Evolutionary conservation across 2,113 vertebrate species (phyloP).

Genomic region (Clarias magur): DNA sequence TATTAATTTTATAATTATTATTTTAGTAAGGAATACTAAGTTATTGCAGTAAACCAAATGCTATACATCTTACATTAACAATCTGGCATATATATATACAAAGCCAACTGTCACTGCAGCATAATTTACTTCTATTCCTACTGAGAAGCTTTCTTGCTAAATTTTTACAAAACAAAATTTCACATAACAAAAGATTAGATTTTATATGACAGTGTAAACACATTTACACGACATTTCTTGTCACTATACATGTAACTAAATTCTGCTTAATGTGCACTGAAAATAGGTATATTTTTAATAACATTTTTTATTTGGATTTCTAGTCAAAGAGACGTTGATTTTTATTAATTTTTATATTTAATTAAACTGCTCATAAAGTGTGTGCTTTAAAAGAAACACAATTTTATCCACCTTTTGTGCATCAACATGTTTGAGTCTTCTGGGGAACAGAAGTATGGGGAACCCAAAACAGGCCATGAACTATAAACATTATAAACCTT

Average conservation of each 20-base stretch:
- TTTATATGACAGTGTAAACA: background rate
- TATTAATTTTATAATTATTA: background rate
- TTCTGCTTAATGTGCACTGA: background rate
- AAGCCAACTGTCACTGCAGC: background rate
- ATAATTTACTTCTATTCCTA: background rate
- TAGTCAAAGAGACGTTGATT: background rate
- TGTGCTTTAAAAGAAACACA: background rate
- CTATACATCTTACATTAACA: background rate
- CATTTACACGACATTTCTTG: background rate
- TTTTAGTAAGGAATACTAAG: background rate
- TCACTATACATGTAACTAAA: background rate
- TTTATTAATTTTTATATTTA: background rate
- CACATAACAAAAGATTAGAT: too few species aligned
- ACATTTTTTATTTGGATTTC: background rate
- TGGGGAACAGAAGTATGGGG: background rate
- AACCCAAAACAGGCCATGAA: background rate
- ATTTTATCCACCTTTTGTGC: background rate
- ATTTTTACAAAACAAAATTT: background rate
- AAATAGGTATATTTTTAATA: background rate
- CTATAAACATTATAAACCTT: background rate
- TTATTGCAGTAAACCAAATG: background rate
- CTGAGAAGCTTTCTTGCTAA: background rate
- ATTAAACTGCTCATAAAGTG: background rate
- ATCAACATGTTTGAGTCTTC: background rate
- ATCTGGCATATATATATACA: background rate